phyloP scores from a whole-genome alignment of 92 coral and sea anemone genomes.

The Chrysogorgia sp. region DNA sequence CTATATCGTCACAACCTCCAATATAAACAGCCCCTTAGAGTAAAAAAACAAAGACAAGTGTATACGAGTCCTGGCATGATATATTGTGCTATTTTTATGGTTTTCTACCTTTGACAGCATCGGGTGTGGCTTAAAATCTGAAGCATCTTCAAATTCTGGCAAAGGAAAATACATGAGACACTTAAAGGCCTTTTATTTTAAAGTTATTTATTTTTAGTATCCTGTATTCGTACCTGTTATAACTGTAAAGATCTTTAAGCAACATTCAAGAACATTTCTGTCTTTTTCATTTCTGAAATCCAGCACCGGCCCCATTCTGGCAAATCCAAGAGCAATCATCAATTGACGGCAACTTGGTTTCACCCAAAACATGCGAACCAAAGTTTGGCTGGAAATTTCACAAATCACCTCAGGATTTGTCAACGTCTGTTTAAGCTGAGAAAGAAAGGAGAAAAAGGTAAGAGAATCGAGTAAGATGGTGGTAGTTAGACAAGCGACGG shows the following conservation, averaged over 20 bases:
- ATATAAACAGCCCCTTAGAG: no score
- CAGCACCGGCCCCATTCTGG: conserved; percentile 2
- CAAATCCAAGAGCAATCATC: conserved; percentile 17
- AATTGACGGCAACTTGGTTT: conserved; percentile 22
- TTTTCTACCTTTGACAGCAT: conserved; percentile 27
- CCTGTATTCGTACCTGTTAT: conserved; percentile 8
- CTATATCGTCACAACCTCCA: no score
- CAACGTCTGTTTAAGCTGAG: conserved; percentile 5
- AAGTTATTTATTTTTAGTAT: no score
- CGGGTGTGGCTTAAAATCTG: conserved; percentile 6
- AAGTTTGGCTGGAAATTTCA: background rate
- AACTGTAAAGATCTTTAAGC: conserved; percentile 22
- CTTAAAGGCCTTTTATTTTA: no score
- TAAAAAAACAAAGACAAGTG: no score
- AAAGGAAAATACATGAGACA: background rate
- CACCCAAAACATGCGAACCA: conserved; percentile 30
- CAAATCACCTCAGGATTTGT: background rate
- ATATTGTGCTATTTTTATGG: no score
- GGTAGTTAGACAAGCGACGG: no score
- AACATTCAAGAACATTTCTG: conserved; percentile 14
- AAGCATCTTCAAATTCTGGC: background rate
- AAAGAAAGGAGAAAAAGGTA: background rate
- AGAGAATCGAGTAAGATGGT: background rate
- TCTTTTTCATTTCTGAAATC: conserved; percentile 14
- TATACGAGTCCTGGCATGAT: no score